Conservation (phyloP, 1,140 invertebrate genomes). For the Caenorhabditis tropicalis region DNA sequence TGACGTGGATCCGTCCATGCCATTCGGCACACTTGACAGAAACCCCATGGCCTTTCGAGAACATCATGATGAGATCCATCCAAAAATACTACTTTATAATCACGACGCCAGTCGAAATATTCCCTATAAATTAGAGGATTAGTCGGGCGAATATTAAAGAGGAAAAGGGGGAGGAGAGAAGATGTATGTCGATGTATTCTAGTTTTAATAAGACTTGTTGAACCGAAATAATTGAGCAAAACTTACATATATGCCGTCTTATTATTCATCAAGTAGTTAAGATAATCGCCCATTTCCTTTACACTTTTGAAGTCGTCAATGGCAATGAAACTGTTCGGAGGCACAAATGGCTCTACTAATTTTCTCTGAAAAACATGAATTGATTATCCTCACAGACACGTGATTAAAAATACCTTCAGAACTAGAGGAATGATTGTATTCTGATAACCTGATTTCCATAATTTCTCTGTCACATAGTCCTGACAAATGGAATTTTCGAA, state of each 20-base stretch:
- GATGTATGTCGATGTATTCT: no score
- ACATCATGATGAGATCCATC: constrained; percentile 63
- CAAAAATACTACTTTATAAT: constrained; percentile 64
- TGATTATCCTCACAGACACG: background rate
- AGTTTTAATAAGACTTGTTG: background rate
- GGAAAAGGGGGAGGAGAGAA: background rate
- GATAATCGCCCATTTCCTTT: constrained; percentile 58
- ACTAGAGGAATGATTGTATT: constrained; percentile 64
- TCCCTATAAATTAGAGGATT: constrained; percentile 57
- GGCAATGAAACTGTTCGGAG: constrained; percentile 69
- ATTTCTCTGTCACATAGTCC: constrained; percentile 73
- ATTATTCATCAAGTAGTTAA: constrained; percentile 63
- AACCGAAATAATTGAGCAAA: background rate
- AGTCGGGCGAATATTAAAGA: background rate
- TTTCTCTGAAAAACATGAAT: constrained; percentile 44
- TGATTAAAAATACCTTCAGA: constrained; percentile 50
- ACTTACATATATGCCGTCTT: constrained; percentile 63
- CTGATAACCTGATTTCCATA: constrained; percentile 68
- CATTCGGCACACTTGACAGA: constrained; percentile 66
- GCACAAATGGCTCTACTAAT: constrained; percentile 64
- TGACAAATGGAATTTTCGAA: constrained; percentile 78
- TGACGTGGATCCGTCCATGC: constrained; percentile 40
- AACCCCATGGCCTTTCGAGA: constrained; percentile 67
- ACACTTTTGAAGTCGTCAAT: constrained; percentile 65
- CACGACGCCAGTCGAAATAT: constrained; percentile 66